Evolutionary conservation across 2,888 invertebrate genomes (phyloP).

Genomic region (Sclerodermus sp.): DNA sequence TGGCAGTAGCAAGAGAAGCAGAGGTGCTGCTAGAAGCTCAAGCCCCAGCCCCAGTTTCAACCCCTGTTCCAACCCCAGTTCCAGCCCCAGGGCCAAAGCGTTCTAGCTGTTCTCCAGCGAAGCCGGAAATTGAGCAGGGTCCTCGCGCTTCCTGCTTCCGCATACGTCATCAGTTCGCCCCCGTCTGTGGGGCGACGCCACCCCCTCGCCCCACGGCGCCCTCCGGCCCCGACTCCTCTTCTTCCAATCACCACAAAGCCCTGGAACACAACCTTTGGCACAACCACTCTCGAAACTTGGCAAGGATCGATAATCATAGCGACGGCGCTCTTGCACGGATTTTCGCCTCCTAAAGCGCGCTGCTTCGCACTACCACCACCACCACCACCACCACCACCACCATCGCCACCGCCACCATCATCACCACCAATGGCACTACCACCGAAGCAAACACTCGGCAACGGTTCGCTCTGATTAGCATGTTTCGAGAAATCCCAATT

Average conservation of each 20-base stretch:
- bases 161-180: constrained; percentile 40
- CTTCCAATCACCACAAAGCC: constrained; percentile 7
- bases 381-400: background rate
- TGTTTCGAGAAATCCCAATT: background rate
- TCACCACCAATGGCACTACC: too few species aligned
- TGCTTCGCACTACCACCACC: background rate
- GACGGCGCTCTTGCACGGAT: constrained; percentile 39
- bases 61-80: too few species aligned
- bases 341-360: constrained; percentile 26
- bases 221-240: constrained; percentile 8
- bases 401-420: background rate
- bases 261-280: constrained; percentile 30
- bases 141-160: constrained; percentile 42
- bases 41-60: too few species aligned
- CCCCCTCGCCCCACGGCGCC: constrained; percentile 19
- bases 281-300: constrained; percentile 24
- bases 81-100: too few species aligned
- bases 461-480: background rate
- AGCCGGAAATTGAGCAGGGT: constrained; percentile 44
- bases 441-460: background rate
- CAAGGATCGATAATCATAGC: constrained; percentile 39
- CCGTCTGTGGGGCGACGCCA: constrained; percentile 15
- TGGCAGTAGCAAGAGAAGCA: too few species aligned
- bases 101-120: too few species aligned
- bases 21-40: too few species aligned